These are phyloP conservation scores for Diaperis boleti DNA, from an alignment of 2,888 invertebrate species.

Conservation along the genomic window DNA sequence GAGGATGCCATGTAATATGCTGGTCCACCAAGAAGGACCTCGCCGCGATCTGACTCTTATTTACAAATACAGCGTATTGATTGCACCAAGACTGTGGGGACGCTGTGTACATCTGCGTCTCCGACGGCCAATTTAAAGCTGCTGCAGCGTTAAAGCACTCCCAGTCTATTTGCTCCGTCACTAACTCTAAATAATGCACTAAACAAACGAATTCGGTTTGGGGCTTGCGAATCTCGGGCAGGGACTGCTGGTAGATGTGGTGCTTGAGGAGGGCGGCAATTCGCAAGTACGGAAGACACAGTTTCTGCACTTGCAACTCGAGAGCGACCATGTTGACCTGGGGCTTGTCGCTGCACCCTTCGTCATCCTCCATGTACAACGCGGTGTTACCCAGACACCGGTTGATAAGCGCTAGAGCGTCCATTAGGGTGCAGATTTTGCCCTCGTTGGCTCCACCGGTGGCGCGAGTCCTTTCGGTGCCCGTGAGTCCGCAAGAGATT, in stretches of 20 bases:
- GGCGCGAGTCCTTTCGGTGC: constrained; percentile 71
- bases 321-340: constrained; percentile 64
- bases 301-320: constrained; percentile 76
- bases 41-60: constrained; percentile 71
- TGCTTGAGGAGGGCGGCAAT: constrained; percentile 80
- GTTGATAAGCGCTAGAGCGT: constrained; percentile 66
- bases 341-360: constrained; percentile 45
- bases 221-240: constrained; percentile 76
- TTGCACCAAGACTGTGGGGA: constrained; percentile 77
- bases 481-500: constrained; percentile 77
- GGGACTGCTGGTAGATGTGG: constrained; percentile 83
- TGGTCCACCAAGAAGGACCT: constrained; percentile 79
- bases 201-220: constrained; percentile 83
- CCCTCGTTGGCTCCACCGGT: constrained; percentile 52
- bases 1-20: constrained; percentile 84
- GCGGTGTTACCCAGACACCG: constrained; percentile 69
- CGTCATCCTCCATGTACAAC: constrained; percentile 74
- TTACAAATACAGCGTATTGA: constrained; percentile 72
- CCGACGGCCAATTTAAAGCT: constrained; percentile 72
- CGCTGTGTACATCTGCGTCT: constrained; percentile 65
- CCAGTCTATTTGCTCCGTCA: constrained; percentile 76
- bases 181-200: constrained; percentile 83
- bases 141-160: constrained; percentile 75
- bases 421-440: constrained; percentile 61
- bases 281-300: constrained; percentile 87